phyloP scores from a whole-genome alignment of 2,797 vertebrate species.

The Erpetoichthys calabaricus region DNA sequence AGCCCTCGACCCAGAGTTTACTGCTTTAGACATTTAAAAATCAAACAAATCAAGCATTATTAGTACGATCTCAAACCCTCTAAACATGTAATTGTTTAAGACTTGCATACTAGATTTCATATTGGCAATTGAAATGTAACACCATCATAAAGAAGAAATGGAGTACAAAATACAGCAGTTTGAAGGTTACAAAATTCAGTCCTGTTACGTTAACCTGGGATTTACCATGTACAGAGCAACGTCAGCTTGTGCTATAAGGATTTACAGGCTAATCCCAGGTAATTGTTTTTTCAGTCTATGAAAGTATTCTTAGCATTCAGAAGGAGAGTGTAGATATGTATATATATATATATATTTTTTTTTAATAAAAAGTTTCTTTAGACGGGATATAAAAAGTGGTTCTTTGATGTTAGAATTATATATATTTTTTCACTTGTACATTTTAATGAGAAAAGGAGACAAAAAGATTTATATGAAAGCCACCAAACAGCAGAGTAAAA shows the following conservation, averaged over 20 bases:
- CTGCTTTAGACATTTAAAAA: not conserved
- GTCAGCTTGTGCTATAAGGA: constrained; percentile 10
- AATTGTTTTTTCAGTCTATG: constrained; percentile 7
- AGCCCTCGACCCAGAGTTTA: too few species aligned
- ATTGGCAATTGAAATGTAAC: constrained; percentile 1
- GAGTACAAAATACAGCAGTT: constrained; percentile 49
- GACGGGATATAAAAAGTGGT: not conserved
- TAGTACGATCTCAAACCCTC: not conserved
- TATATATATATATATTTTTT: constrained; percentile 1
- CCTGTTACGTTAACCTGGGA: constrained; percentile 1
- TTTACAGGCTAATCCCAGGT: constrained; percentile 9
- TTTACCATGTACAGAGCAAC: constrained; percentile 6
- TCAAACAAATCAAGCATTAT: not conserved
- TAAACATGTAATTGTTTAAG: constrained; percentile 4
- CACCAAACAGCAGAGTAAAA: not conserved
- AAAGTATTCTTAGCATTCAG: constrained; percentile 8
- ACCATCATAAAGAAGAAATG: constrained; percentile 7
- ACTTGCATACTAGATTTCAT: constrained; percentile 8
- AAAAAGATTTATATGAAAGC: not conserved
- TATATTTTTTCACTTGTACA: not conserved
- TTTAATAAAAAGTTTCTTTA: constrained; percentile 1
- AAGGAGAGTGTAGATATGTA: not conserved
- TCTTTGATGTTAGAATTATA: not conserved
- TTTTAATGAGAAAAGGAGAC: not conserved
- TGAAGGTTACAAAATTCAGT: constrained; percentile 27